phyloP scores from a whole-genome alignment of 1,140 invertebrate genomes.

The Drosophila arawakana region DNA sequence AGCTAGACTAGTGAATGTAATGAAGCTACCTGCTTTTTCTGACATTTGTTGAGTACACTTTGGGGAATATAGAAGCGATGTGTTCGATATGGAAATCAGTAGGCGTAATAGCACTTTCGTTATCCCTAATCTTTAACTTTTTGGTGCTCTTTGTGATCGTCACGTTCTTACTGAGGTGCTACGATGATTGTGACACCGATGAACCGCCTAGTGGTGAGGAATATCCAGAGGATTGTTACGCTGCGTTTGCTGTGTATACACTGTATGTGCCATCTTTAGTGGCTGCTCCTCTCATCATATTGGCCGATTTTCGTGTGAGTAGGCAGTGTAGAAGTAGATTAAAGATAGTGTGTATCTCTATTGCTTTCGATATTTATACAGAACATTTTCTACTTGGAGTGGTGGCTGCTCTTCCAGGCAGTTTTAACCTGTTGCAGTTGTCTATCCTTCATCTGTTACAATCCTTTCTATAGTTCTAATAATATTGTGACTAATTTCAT shows the following conservation, averaged over 20 bases:
- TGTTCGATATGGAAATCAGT: slow-evolving; percentile 22
- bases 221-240: slow-evolving; percentile 16
- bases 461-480: slow-evolving; percentile 9
- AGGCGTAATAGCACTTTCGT: slow-evolving; percentile 12
- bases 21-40: background rate
- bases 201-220: background rate
- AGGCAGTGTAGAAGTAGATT: background rate
- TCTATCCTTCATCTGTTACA: slow-evolving; percentile 22
- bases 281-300: slow-evolving; percentile 13
- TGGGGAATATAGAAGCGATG: slow-evolving; percentile 7
- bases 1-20: background rate
- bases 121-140: slow-evolving; percentile 30
- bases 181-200: slow-evolving; percentile 20
- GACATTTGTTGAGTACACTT: background rate
- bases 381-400: slow-evolving; percentile 33
- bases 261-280: slow-evolving; percentile 21
- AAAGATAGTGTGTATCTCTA: too few species aligned
- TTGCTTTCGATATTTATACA: background rate
- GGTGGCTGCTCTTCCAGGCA: slow-evolving; percentile 33
- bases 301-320: slow-evolving; percentile 24
- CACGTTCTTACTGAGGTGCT: slow-evolving; percentile 17
- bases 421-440: slow-evolving; percentile 5
- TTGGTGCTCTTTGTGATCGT: background rate
- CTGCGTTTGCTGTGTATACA: slow-evolving; percentile 2
- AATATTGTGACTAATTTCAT: background rate